Evolutionary conservation across 2,797 vertebrate genomes (phyloP).

Genomic region (Myoxocephalus aenaeus): DNA sequence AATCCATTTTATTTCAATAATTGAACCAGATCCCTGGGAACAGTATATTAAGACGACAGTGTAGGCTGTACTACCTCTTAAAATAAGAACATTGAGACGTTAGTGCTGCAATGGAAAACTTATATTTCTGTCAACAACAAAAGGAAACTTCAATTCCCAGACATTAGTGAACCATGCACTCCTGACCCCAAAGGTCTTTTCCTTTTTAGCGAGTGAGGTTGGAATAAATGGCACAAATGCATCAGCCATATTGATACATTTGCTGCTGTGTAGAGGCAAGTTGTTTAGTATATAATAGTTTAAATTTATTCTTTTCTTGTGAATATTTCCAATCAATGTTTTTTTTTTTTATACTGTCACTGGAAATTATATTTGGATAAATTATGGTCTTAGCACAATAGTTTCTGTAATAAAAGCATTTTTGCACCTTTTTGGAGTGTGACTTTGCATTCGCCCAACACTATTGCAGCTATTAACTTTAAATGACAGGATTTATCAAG

Average conservation of each 20-base stretch:
- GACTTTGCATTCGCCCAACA: conserved; percentile 3
- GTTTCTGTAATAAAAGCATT: conserved; percentile 4
- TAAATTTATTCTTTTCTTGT: background rate
- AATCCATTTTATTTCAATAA: conserved; percentile 26
- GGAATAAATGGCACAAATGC: conserved; percentile 11
- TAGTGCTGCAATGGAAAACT: conserved; percentile 7
- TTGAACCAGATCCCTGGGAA: conserved; percentile 21
- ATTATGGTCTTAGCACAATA: background rate
- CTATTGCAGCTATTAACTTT: conserved; percentile 2
- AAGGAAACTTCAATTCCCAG: background rate
- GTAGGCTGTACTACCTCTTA: conserved; percentile 8
- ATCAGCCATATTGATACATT: background rate
- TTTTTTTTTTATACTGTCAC: conserved; percentile 2
- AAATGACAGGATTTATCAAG: background rate
- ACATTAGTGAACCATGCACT: background rate
- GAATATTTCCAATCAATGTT: conserved; percentile 3
- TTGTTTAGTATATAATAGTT: conserved; percentile 1
- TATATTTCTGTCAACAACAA: background rate
- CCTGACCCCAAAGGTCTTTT: background rate
- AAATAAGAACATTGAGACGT: conserved; percentile 24
- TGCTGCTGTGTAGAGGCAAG: background rate
- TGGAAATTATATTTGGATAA: conserved; percentile 4
- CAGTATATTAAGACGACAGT: background rate
- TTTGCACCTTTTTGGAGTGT: background rate
- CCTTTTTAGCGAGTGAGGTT: background rate